Conservation (phyloP, 92 coral and sea anemone genomes). For the Bergia puertoricense region DNA sequence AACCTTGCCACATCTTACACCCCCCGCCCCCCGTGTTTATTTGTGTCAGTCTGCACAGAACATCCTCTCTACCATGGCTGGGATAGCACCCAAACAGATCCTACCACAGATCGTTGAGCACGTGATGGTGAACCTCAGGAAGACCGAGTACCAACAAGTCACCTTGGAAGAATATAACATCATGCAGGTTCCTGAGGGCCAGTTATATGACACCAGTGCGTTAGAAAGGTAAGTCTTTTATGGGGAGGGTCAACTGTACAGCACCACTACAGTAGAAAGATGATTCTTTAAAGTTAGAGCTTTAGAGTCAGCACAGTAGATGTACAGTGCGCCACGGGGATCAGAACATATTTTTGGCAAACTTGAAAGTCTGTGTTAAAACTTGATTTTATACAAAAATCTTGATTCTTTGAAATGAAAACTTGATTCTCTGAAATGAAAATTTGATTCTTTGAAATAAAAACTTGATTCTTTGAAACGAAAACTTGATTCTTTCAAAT, state of each 20-base stretch:
- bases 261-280: background rate
- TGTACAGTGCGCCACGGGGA: too few species aligned
- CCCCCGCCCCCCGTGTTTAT: background rate
- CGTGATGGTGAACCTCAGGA: constrained; percentile 46
- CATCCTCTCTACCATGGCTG: constrained; percentile 62
- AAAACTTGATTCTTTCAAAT: too few species aligned
- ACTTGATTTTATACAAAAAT: too few species aligned
- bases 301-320: too few species aligned
- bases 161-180: constrained; percentile 80
- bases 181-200: constrained; percentile 83
- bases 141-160: constrained; percentile 63
- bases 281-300: background rate
- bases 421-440: too few species aligned
- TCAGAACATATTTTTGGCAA: too few species aligned
- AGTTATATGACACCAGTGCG: constrained; percentile 66
- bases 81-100: constrained; percentile 56
- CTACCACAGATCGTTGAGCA: constrained; percentile 71
- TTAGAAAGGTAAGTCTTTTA: constrained; percentile 61
- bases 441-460: too few species aligned
- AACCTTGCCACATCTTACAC: background rate
- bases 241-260: background rate
- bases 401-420: too few species aligned
- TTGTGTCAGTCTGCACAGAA: constrained; percentile 60
- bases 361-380: too few species aligned
- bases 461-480: too few species aligned